Evolutionary conservation across 2,113 vertebrate genomes (phyloP), one percentile per base, ranked within the genome.

Genomic region (Plecotus auritus): DNA sequence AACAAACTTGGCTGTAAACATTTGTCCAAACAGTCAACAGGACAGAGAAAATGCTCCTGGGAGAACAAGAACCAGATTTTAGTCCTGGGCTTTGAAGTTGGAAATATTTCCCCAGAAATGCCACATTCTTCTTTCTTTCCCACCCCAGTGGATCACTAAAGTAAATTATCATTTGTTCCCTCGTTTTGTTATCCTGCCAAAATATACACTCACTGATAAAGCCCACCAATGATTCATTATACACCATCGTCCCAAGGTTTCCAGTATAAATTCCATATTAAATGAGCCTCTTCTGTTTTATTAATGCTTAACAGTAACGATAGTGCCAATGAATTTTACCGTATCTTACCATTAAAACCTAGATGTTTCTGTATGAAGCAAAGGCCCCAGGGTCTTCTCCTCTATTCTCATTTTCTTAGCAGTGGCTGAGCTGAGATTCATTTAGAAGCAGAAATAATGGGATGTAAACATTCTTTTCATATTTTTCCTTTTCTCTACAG

Each of bases 201-300:
- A 93, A 82, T 49, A 81, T 28, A 91, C 42, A 74, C 30, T 95
- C 45, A 82, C 80, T 95, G 93, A 96, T 96, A 96, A 94, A 90
- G 47, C 45, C 49, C 51, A 97, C 64, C 72, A 87, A 32, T 95
- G 95, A 96, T 90, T 97, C 91, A 96, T 76, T 74, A 61, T 42
- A 92, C 85, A 83, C 85, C 81, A 88, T 90, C 84, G 87, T 73
- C 49, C 20, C 77, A 87, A 94, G 72, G 61, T 88, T 95, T 95
- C 67, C 72, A 81, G 81, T 40, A 90, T 51, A 95, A 96, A 92
- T 90, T 67, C 81, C 94, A 94, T 92, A 94, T 94, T 91, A 96
- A 97, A 96, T 61, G 67, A 90, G 54, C n/a, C 93, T 85, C 56
- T 93, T 96, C 37, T 93, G 61, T 95, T 96, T 97, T 87, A 97